Evolutionary conservation across 2,113 vertebrate genomes (phyloP).

Genomic region (Astur gentilis): DNA sequence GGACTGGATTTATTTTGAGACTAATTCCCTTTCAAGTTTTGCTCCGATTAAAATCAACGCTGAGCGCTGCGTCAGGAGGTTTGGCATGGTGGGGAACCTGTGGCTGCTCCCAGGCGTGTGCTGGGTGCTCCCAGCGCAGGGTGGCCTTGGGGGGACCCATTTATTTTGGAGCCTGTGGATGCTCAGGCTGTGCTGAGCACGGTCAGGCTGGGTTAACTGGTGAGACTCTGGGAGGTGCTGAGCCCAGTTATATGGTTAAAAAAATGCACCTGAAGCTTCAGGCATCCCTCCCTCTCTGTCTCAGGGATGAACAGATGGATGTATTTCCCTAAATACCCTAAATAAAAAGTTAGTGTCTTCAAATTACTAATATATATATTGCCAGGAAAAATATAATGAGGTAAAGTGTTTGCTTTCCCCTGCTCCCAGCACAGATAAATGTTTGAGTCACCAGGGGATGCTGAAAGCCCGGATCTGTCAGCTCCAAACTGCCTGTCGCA

Average conservation of each 20-base stretch:
- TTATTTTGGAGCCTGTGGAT: not conserved
- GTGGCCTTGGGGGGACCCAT: rapidly evolving
- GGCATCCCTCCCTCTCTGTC: not conserved
- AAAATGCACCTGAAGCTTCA: not conserved
- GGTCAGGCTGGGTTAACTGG: not conserved
- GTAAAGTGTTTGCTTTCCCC: not conserved
- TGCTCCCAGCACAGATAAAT: not conserved
- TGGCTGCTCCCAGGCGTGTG: too few species aligned
- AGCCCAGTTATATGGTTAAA: not conserved
- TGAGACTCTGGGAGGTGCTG: not conserved
- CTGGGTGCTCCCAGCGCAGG: not conserved
- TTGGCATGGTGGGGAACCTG: not conserved
- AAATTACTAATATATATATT: not conserved
- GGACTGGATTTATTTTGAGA: not conserved
- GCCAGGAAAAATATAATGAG: not conserved
- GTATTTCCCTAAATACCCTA: not conserved
- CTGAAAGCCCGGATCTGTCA: not conserved
- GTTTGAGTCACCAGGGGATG: not conserved
- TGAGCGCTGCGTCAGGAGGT: not conserved
- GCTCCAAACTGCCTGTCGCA: not conserved
- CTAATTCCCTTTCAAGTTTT: not conserved
- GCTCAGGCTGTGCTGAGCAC: not conserved
- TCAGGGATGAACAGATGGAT: not conserved
- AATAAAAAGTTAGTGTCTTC: not conserved
- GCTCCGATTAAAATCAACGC: too few species aligned